Evolutionary conservation across 2,113 vertebrate genomes (phyloP), one percentile per base, ranked within the genome.

Genomic region (Piaya cayana): DNA sequence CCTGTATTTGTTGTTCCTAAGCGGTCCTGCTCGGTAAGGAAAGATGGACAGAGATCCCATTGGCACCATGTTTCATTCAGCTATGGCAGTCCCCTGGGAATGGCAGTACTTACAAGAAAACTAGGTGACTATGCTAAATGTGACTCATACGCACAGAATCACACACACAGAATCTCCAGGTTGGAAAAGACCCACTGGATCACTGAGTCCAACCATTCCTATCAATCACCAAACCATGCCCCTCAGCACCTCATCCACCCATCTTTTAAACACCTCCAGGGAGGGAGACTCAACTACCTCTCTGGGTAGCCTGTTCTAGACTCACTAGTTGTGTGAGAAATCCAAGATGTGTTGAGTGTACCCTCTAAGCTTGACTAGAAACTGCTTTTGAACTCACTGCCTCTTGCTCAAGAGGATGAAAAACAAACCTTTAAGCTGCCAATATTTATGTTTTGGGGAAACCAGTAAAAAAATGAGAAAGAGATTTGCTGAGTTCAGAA

Each of bases 301-400:
- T n/a, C n/a, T n/a, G n/a, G n/a, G n/a, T n/a, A n/a, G n/a, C n/a
- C n/a, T n/a, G n/a, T n/a, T n/a, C n/a, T 94, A 90, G 82, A 84
- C 26, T 86, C 45, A 65, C 76, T 83, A 27, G 71, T 72, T 92
- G 74, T 82, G 84, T 97, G 81, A 93, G 91, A 94, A 94, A 95
- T 87, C 55, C 53, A 86, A 36, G 87, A 50, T 91, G 43, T 87
- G 47, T 49, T 95, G 89, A 95, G 49, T 45, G 95, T 93, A 88
- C 52, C 14, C 71, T 86, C 75, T 76, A 92, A 91, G 86, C 91
- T 76, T 89, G 80, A 76, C 67, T 94, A 74, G 43, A 65, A 89
- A 96, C 96, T 85, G 81, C 95, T 94, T 96, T 96, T 96, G 92
- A 96, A 96, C 85, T 97, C 74, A 65, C 26, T 95, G 77, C 32